A percentile compares a stretch with the other conserved stretches of the same genome.
Evolutionary conservation across 2,888 invertebrate species (phyloP).

Genomic region (Ennomos erosarius): DNA sequence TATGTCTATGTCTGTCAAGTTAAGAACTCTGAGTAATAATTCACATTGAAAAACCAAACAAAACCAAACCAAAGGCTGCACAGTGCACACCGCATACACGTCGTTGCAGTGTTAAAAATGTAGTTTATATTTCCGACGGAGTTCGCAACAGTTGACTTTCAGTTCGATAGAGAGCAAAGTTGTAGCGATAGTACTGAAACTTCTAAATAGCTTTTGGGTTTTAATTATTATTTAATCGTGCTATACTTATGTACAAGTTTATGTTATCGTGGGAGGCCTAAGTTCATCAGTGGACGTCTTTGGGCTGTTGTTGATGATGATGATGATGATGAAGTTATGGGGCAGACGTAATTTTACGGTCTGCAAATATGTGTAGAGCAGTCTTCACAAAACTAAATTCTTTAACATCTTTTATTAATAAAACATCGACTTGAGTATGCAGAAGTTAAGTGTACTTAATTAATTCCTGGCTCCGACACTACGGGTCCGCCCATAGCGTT

Average conservation of each 20-base stretch:
- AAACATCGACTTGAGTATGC: neutral
- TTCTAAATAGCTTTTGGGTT: no score
- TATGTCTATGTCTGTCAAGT: slow-evolving; percentile 2
- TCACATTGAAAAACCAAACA: slow-evolving; percentile 12
- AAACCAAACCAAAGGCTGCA: no score
- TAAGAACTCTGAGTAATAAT: slow-evolving; percentile 9
- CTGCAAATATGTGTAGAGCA: no score
- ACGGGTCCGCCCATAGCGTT: neutral
- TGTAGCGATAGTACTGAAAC: neutral
- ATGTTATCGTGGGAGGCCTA: neutral
- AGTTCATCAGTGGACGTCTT: no score
- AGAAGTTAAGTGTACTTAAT: slow-evolving; percentile 1
- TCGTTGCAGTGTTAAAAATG: slow-evolving; percentile 20
- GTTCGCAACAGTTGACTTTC: slow-evolving; percentile 18
- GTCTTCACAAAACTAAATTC: no score
- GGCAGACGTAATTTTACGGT: neutral
- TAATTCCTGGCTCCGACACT: slow-evolving; percentile 19
- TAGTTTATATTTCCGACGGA: slow-evolving; percentile 20
- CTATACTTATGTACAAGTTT: neutral
- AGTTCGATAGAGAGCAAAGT: slow-evolving; percentile 6
- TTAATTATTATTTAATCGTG: no score
- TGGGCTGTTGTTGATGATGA: no score
- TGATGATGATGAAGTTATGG: no score
- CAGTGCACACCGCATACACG: slow-evolving; percentile 11
- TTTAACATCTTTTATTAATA: neutral